These are phyloP conservation scores for Telmatochromis sp. DNA, from an alignment of 2,113 vertebrate genomes.

Conservation along the genomic window DNA sequence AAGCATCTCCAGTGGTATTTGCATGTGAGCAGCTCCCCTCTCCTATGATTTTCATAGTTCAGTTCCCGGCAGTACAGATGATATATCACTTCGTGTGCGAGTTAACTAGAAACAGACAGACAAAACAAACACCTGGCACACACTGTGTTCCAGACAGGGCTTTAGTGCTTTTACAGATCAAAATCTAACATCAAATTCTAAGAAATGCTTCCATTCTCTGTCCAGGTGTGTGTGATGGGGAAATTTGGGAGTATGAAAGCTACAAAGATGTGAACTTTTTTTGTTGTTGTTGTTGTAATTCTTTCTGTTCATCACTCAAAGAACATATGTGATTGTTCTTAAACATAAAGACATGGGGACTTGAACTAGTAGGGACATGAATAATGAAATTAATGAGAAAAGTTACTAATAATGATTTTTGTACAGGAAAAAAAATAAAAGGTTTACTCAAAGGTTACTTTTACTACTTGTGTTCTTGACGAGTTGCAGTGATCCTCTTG, in stretches of 20 bases:
- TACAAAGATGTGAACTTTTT: slow-evolving; percentile 55
- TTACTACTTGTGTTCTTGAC: background rate
- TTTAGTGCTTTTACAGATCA: background rate
- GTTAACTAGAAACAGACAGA: background rate
- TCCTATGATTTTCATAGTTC: background rate
- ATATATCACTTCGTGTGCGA: background rate
- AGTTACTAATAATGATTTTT: slow-evolving; percentile 63
- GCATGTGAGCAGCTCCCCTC: background rate
- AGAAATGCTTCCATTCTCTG: background rate
- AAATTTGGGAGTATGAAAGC: background rate
- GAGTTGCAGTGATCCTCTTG: background rate
- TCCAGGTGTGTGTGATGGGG: background rate
- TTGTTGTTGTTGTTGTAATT: background rate
- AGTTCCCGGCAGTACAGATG: background rate
- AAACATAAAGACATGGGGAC: background rate
- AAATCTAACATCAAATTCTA: background rate
- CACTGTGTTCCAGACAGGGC: background rate
- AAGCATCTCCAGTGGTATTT: background rate
- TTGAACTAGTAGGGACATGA: slow-evolving; percentile 11
- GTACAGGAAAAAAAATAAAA: slow-evolving; percentile 66
- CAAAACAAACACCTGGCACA: background rate
- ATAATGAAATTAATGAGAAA: slow-evolving; percentile 44
- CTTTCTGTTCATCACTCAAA: slow-evolving; percentile 1
- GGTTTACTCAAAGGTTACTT: slow-evolving; percentile 41
- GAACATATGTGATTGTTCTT: slow-evolving; percentile 19